phyloP scores from a whole-genome alignment of 2,113 vertebrate species.

The Pardalotus punctatus region DNA sequence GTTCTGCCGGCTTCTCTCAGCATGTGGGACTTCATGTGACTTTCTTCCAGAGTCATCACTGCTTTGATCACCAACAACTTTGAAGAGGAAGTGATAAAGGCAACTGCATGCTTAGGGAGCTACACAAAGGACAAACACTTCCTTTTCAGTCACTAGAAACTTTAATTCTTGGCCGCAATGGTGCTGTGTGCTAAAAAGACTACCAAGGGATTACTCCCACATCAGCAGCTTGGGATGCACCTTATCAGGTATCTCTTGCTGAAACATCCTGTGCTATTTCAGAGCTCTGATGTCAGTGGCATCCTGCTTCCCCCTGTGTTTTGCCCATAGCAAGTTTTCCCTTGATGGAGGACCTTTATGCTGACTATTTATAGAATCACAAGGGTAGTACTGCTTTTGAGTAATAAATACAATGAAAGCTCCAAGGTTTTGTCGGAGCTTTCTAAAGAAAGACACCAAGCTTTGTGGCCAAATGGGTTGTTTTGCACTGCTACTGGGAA shows the following conservation, averaged over 20 bases:
- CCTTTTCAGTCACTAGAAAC: neutral
- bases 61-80: constrained; percentile 44
- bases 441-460: neutral
- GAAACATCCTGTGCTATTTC: neutral
- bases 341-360: neutral
- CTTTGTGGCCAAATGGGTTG: neutral
- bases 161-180: constrained; percentile 1
- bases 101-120: neutral
- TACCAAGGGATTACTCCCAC: neutral
- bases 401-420: neutral
- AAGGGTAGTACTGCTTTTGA: neutral
- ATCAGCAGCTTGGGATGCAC: neutral
- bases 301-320: neutral
- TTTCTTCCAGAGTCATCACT: neutral
- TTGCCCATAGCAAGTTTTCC: neutral
- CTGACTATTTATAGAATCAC: neutral
- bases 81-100: constrained; percentile 29
- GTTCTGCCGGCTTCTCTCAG: neutral
- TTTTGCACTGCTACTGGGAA: neutral
- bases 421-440: neutral
- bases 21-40: neutral
- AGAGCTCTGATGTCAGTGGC: neutral
- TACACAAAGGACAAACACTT: constrained; percentile 38
- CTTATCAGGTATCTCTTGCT: neutral
- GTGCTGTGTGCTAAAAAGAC: neutral